Evolutionary conservation across 2,888 invertebrate species (phyloP).

Genomic region (Rhagonycha lutea): DNA sequence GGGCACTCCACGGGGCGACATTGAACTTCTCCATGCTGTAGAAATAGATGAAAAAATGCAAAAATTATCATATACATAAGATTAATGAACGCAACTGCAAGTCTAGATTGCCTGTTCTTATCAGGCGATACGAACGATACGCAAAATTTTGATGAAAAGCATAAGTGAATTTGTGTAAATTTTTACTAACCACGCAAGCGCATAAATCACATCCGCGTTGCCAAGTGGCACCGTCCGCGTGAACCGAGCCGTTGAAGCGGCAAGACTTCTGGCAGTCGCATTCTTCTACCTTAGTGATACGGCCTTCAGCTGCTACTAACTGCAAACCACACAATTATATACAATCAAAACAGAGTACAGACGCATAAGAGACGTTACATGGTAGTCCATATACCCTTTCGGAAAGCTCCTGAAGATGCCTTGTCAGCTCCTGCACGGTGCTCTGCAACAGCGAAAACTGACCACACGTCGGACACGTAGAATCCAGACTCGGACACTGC

Average conservation of each 20-base stretch:
- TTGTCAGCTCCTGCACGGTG: constrained; percentile 79
- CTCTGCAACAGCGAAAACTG: constrained; percentile 84
- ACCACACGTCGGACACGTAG: constrained; percentile 88
- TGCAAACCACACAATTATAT: constrained; percentile 56
- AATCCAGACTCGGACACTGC: constrained; percentile 85
- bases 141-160: constrained; percentile 11
- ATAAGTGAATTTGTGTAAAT: constrained; percentile 1
- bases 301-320: constrained; percentile 80
- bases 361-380: constrained; percentile 55
- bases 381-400: constrained; percentile 73
- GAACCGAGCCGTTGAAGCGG: constrained; percentile 77
- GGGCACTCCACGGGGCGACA: constrained; percentile 85
- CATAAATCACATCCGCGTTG: constrained; percentile 84
- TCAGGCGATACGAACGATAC: constrained; percentile 14
- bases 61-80: constrained; percentile 5
- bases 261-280: constrained; percentile 92
- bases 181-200: constrained; percentile 76
- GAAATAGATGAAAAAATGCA: constrained; percentile 26
- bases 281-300: constrained; percentile 78
- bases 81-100: constrained; percentile 26
- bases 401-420: constrained; percentile 80
- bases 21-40: constrained; percentile 81
- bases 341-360: constrained; percentile 51
- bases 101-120: constrained; percentile 19
- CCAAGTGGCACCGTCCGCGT: constrained; percentile 85